phyloP scores from a whole-genome alignment of 30 jellyfish, hydroid and myxozoan genomes.

The Chrysaora quinquecirrha region DNA sequence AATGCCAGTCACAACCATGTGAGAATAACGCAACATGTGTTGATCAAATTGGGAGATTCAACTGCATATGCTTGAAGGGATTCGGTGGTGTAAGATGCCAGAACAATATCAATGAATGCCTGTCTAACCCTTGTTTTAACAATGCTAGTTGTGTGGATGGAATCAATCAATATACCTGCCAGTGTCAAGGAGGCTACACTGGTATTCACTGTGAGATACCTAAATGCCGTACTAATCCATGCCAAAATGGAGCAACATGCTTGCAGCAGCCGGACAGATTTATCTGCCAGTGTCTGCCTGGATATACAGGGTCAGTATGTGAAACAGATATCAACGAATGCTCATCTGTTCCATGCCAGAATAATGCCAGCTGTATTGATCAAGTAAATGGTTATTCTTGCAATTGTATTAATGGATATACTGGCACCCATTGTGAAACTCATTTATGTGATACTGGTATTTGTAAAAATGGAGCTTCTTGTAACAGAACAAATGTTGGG shows the following conservation, averaged over 20 bases:
- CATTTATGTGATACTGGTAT: constrained; percentile 45
- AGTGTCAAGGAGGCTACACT: too few relatives aligned
- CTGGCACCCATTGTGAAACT: constrained; percentile 70
- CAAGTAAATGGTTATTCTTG: constrained; percentile 68
- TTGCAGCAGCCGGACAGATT: constrained; percentile 47
- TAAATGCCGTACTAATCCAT: too few relatives aligned
- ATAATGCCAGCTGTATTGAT: constrained; percentile 83
- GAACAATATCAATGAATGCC: constrained; percentile 64
- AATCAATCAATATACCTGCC: too few relatives aligned
- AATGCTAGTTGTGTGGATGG: too few relatives aligned
- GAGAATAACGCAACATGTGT: constrained; percentile 63
- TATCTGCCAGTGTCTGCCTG: constrained; percentile 69
- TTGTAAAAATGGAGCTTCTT: constrained; percentile 55
- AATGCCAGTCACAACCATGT: constrained; percentile 77
- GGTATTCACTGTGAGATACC: too few relatives aligned
- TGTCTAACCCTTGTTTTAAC: constrained; percentile 69
- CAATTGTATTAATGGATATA: constrained; percentile 72
- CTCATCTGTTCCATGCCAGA: constrained; percentile 54
- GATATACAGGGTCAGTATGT: constrained; percentile 75
- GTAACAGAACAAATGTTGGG: constrained; percentile 52
- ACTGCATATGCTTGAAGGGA: constrained; percentile 63
- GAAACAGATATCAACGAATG: constrained; percentile 80
- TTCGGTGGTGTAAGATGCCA: constrained; percentile 66
- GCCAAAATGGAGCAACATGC: too few relatives aligned
- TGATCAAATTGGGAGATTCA: constrained; percentile 46